These are phyloP conservation scores for Dicrostonyx torquatus DNA, from an alignment of 2,797 vertebrate genomes.

Conservation along the genomic window DNA sequence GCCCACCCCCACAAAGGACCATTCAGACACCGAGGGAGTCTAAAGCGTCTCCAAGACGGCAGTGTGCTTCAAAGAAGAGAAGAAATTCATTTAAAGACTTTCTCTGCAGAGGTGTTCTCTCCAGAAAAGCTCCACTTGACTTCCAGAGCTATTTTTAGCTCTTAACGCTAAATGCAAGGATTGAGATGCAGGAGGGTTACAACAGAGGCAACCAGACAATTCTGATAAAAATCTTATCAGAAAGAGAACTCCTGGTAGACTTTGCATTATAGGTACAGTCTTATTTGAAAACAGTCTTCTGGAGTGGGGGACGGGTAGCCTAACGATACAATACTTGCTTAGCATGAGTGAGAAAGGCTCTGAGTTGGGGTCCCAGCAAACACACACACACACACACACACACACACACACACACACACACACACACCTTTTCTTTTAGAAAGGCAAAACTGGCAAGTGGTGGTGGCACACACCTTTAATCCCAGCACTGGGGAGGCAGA, in stretches of 20 bases:
- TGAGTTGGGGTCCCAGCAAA: neutral
- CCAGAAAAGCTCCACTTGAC: constrained; percentile 31
- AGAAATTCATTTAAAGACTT: constrained; percentile 19
- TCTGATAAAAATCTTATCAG: neutral
- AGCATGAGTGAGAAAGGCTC: neutral
- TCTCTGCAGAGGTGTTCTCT: neutral
- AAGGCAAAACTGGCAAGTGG: neutral
- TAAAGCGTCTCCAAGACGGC: neutral
- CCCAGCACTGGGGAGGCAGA: neutral
- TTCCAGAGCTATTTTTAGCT: constrained; percentile 41
- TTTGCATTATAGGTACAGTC: neutral
- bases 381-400: neutral
- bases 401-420: neutral
- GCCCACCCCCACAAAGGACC: no score
- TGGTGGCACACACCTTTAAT: neutral
- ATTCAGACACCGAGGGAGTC: neutral
- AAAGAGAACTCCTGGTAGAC: neutral
- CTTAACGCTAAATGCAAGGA: constrained; percentile 24
- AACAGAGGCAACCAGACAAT: neutral
- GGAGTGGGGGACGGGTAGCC: neutral
- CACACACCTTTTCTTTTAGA: neutral
- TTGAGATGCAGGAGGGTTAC: neutral
- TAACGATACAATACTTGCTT: neutral
- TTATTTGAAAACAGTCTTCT: neutral
- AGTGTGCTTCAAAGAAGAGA: constrained; percentile 24